Evolutionary conservation across 2,113 vertebrate species (phyloP).

Genomic region (Aythya baeri): DNA sequence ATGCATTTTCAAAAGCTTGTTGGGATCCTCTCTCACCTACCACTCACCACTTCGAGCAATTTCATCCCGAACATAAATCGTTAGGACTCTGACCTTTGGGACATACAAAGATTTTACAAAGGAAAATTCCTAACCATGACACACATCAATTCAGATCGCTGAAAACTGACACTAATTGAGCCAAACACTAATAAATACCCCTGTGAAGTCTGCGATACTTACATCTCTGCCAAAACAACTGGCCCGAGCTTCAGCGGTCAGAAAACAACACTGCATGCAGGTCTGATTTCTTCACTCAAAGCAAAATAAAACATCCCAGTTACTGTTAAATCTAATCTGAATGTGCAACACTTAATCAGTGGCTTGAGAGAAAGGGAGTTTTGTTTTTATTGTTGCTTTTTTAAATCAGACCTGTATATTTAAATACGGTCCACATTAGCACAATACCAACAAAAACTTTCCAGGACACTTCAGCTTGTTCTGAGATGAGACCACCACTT

Average conservation of each 20-base stretch:
- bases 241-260: neutral
- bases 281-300: neutral
- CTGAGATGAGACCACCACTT: neutral
- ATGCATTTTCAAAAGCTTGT: neutral
- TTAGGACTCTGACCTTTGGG: neutral
- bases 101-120: neutral
- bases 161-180: neutral
- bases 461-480: neutral
- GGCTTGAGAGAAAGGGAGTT: neutral
- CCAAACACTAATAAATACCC: neutral
- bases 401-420: neutral
- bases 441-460: neutral
- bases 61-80: neutral
- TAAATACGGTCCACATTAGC: neutral
- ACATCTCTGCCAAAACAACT: neutral
- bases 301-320: neutral
- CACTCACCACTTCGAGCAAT: neutral
- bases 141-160: accelerated
- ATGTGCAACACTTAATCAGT: neutral
- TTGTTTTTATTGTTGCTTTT: neutral
- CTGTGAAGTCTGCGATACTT: neutral
- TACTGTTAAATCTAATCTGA: neutral
- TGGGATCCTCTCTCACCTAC: neutral
- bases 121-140: neutral
- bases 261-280: neutral